These are phyloP conservation scores for Eupithecia subumbrata DNA, from an alignment of 2,888 invertebrate genomes.

Conservation along the genomic window DNA sequence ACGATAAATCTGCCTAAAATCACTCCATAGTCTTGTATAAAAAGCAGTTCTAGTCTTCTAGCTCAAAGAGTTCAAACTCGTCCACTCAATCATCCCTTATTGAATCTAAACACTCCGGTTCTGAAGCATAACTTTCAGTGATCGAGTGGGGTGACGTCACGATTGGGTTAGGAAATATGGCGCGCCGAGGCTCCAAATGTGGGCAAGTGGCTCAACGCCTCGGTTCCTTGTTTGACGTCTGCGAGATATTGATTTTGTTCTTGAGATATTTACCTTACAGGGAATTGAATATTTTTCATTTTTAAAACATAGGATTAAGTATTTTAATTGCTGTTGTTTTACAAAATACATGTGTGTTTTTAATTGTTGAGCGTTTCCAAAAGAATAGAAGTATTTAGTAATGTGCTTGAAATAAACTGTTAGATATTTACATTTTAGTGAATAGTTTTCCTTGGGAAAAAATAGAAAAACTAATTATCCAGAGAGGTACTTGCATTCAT, in stretches of 20 bases:
- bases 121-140: conserved; percentile 31
- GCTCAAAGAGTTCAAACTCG: not conserved
- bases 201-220: conserved; percentile 6
- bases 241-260: conserved; percentile 1
- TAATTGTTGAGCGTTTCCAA: not conserved
- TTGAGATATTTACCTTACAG: not conserved
- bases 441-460: not conserved
- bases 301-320: not conserved
- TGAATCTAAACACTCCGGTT: conserved; percentile 31
- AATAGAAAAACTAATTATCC: not conserved
- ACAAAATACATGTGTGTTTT: not conserved
- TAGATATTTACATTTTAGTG: not conserved
- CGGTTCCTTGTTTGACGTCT: conserved; percentile 2
- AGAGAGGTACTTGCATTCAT: not conserved
- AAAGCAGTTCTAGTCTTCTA: not conserved
- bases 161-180: conserved; percentile 31
- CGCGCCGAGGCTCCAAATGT: conserved; percentile 16
- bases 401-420: not conserved
- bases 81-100: conserved; percentile 19
- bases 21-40: not conserved
- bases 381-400: not conserved
- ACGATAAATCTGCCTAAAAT: not conserved
- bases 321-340: not conserved
- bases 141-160: conserved; percentile 38
- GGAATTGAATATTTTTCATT: not conserved